Conservation (phyloP, 2,113 vertebrate genomes). For the Zosterops hypoxanthus region DNA sequence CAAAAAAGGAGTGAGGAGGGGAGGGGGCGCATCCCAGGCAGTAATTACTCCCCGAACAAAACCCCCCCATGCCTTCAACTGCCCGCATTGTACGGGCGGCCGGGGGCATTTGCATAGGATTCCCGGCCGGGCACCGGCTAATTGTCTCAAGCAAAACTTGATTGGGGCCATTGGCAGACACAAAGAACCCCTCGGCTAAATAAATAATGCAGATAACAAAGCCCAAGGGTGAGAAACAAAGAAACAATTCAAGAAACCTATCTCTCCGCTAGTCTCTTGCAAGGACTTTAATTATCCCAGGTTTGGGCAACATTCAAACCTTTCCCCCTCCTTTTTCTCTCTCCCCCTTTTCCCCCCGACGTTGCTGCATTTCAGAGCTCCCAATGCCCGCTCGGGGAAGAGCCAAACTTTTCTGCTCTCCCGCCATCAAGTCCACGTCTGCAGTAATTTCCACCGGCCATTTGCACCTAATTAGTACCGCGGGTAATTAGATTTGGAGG, state of each 20-base stretch:
- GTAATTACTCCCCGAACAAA: conserved; percentile 80
- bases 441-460: conserved; percentile 75
- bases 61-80: conserved; percentile 77
- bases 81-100: conserved; percentile 78
- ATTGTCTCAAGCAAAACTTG: conserved; percentile 92
- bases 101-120: conserved; percentile 88
- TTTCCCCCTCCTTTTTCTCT: conserved; percentile 21
- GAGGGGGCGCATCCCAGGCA: conserved; percentile 52
- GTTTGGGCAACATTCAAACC: conserved; percentile 78
- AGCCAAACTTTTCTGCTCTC: conserved; percentile 69
- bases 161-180: conserved; percentile 95
- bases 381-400: conserved; percentile 71
- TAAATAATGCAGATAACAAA: conserved; percentile 97
- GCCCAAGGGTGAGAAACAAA: conserved; percentile 86
- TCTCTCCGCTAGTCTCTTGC: conserved; percentile 72
- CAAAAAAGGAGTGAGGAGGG: background rate
- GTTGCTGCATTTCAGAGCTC: conserved; percentile 79
- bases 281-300: conserved; percentile 80
- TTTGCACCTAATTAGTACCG: conserved; percentile 86
- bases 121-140: conserved; percentile 84
- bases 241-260: conserved; percentile 85
- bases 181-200: conserved; percentile 95
- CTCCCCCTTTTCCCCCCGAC: conserved; percentile 56
- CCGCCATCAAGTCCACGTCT: conserved; percentile 64
- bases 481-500: conserved; percentile 91